phyloP scores from a whole-genome alignment of 2,888 invertebrate species.

The Mechanitis mazaeus region DNA sequence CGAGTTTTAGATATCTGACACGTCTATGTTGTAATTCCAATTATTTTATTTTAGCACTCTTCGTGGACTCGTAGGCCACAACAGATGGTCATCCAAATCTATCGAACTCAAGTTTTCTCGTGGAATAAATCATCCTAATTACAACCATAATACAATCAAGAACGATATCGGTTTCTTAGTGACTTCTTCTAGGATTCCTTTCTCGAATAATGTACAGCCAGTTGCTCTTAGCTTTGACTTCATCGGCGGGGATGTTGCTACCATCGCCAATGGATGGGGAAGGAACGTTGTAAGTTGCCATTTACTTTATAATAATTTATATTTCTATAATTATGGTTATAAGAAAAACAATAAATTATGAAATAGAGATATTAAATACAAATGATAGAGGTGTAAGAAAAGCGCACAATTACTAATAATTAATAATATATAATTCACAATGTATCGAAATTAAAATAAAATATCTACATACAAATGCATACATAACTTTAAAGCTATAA shows the following conservation, averaged over 20 bases:
- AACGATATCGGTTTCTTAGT: constrained; percentile 40
- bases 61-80: constrained; percentile 26
- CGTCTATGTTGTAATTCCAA: no score
- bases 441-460: no score
- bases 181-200: constrained; percentile 24
- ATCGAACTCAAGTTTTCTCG: constrained; percentile 37
- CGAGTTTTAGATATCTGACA: no score
- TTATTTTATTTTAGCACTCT: background rate
- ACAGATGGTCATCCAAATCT: constrained; percentile 49
- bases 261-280: constrained; percentile 41
- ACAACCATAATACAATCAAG: constrained; percentile 37
- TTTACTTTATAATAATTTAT: no score
- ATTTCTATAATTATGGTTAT: no score
- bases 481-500: no score
- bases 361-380: no score
- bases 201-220: constrained; percentile 21
- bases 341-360: no score
- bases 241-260: constrained; percentile 29
- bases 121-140: constrained; percentile 46
- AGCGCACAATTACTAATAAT: no score
- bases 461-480: no score
- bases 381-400: no score
- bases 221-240: constrained; percentile 29
- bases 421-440: no score
- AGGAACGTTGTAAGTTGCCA: constrained; percentile 31